phyloP scores from a whole-genome alignment of 2,797 vertebrate species.

The Myotis pilosus region DNA sequence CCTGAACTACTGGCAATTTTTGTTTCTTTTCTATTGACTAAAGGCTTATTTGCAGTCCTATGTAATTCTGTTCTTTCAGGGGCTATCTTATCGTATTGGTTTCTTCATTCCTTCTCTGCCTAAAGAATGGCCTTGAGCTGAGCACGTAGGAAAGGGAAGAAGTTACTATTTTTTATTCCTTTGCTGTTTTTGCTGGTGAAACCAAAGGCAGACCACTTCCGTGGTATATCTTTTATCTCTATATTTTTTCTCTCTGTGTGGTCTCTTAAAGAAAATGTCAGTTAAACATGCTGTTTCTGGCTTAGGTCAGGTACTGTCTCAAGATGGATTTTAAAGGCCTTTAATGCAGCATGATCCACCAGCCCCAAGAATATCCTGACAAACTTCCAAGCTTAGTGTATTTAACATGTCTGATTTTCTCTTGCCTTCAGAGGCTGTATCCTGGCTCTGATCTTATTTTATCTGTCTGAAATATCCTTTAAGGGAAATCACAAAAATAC shows the following conservation, averaged over 20 bases:
- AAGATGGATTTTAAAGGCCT: conserved; percentile 3
- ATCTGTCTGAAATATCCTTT: conserved; percentile 58
- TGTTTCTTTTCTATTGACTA: background rate
- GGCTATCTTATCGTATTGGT: background rate
- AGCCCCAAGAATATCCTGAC: conserved; percentile 30
- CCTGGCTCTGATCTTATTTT: conserved; percentile 40
- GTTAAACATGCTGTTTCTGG: conserved; percentile 25
- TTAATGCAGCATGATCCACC: background rate
- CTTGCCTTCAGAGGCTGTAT: conserved; percentile 42
- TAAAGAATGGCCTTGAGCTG: background rate
- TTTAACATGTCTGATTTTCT: conserved; percentile 27
- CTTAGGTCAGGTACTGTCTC: background rate
- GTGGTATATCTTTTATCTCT: background rate
- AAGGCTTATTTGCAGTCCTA: conserved; percentile 21
- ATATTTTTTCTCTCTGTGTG: background rate
- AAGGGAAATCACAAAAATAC: conserved; percentile 1
- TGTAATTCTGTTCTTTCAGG: background rate
- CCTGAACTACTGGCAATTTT: conserved; percentile 20
- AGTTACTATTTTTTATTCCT: background rate
- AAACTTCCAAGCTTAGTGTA: background rate
- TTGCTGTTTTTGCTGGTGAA: background rate
- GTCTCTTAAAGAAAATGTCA: conserved; percentile 45
- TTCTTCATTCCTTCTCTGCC: conserved; percentile 3
- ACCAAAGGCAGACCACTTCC: conserved; percentile 47
- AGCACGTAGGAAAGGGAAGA: background rate